phyloP scores from a whole-genome alignment of 2,888 invertebrate species.

The Dryomyza anilis region DNA sequence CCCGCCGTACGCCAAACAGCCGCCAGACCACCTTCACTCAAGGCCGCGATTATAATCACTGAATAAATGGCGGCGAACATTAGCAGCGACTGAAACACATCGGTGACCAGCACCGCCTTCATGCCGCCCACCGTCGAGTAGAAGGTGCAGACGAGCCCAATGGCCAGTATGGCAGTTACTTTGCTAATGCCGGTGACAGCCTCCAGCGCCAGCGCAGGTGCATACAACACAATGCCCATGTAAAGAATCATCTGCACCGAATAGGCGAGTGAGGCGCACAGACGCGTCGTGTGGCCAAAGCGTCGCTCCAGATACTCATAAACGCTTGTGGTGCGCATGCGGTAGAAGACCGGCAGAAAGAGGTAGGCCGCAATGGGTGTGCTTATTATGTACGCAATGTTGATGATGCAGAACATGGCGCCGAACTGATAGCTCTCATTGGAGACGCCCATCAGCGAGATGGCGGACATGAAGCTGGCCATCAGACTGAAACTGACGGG shows the following conservation, averaged over 20 bases:
- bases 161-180: slow-evolving; percentile 72
- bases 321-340: slow-evolving; percentile 79
- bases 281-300: slow-evolving; percentile 78
- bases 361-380: slow-evolving; percentile 79
- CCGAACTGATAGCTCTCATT: slow-evolving; percentile 85
- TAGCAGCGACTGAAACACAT: slow-evolving; percentile 81
- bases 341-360: slow-evolving; percentile 85
- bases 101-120: slow-evolving; percentile 88
- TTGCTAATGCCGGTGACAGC: slow-evolving; percentile 80
- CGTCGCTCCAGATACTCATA: slow-evolving; percentile 92
- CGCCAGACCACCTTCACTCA: slow-evolving; percentile 72
- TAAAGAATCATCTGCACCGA: slow-evolving; percentile 90
- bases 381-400: slow-evolving; percentile 75
- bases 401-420: slow-evolving; percentile 77
- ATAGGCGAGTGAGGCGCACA: slow-evolving; percentile 82
- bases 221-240: slow-evolving; percentile 92
- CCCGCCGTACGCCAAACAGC: slow-evolving; percentile 75
- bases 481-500: slow-evolving; percentile 88
- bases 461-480: slow-evolving; percentile 92
- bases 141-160: slow-evolving; percentile 78
- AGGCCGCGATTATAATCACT: slow-evolving; percentile 74
- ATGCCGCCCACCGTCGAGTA: slow-evolving; percentile 89
- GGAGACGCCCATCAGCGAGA: slow-evolving; percentile 86
- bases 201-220: slow-evolving; percentile 88
- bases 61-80: slow-evolving; percentile 86